phyloP scores from a whole-genome alignment of 2,888 invertebrate genomes.

The Drosophila affinis region DNA sequence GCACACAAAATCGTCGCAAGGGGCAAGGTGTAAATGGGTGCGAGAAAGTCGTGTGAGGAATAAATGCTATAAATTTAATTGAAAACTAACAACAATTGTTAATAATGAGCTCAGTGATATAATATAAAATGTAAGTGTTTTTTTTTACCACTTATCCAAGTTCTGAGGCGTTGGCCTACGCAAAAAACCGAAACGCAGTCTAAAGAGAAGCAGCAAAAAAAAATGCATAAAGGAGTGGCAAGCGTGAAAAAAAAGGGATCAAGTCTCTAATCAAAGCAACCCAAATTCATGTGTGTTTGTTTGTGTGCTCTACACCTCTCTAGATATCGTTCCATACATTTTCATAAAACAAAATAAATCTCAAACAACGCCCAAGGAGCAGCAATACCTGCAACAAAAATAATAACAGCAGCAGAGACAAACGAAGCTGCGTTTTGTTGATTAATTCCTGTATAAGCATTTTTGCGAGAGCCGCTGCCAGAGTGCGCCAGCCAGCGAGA shows the following conservation, averaged over 20 bases:
- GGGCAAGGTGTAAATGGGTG: background rate
- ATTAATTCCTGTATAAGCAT: slow-evolving; percentile 24
- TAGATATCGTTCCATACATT: background rate
- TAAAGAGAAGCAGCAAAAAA: slow-evolving; percentile 34
- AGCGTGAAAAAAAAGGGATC: slow-evolving; percentile 42
- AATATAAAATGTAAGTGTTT: slow-evolving; percentile 12
- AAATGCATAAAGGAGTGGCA: slow-evolving; percentile 67
- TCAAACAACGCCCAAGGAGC: slow-evolving; percentile 46
- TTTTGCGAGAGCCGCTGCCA: slow-evolving; percentile 6
- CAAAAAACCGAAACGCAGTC: slow-evolving; percentile 13
- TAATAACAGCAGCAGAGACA: slow-evolving; percentile 43
- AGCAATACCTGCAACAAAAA: slow-evolving; percentile 17
- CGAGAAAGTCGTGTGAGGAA: background rate
- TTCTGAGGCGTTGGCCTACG: slow-evolving; percentile 33
- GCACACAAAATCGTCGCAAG: too few relatives aligned
- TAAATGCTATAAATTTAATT: background rate
- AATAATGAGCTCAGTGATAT: background rate
- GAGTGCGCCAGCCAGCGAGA: slow-evolving; percentile 4
- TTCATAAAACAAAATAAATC: slow-evolving; percentile 6
- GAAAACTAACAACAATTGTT: background rate
- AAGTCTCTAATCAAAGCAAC: slow-evolving; percentile 29
- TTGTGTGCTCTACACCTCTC: slow-evolving; percentile 2
- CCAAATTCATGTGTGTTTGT: slow-evolving; percentile 14
- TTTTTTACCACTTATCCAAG: slow-evolving; percentile 24
- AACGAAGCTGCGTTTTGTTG: slow-evolving; percentile 34